Percentiles rank a stretch among this genome's conserved stretches.
These are phyloP conservation scores for Bombus confusus DNA, from an alignment of 1,140 invertebrate species.

Conservation along the genomic window DNA sequence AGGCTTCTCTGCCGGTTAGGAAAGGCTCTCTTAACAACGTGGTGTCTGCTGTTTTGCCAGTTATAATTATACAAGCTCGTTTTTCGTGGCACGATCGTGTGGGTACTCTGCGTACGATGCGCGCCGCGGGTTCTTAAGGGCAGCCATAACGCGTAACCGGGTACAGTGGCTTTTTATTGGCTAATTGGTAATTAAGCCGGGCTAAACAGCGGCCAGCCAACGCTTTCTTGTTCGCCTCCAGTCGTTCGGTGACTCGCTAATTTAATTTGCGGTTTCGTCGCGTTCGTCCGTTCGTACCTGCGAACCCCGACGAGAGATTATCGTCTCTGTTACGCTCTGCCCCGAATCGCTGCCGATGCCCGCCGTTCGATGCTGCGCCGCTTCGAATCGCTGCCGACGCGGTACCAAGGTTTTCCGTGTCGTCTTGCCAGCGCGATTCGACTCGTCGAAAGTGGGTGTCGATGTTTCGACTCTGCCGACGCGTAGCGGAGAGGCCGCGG, in stretches of 20 bases:
- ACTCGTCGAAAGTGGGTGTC: slow-evolving; percentile 41
- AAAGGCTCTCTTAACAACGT: slow-evolving; percentile 25
- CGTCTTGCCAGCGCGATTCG: neutral
- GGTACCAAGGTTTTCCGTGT: neutral
- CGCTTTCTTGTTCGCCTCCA: slow-evolving; percentile 74
- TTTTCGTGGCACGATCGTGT: slow-evolving; percentile 71
- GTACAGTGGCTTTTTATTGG: slow-evolving; percentile 77
- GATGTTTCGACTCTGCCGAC: slow-evolving; percentile 17
- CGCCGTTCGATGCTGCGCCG: rapidly evolving
- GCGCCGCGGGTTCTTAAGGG: slow-evolving; percentile 58
- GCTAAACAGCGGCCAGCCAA: slow-evolving; percentile 77
- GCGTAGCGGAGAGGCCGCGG: neutral
- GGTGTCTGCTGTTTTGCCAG: slow-evolving; percentile 73
- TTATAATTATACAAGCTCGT: slow-evolving; percentile 79
- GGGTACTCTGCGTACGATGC: slow-evolving; percentile 44
- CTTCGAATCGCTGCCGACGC: no score
- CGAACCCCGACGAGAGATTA: neutral
- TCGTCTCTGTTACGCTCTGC: no score
- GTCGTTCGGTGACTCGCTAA: slow-evolving; percentile 76
- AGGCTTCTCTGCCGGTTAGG: slow-evolving; percentile 50
- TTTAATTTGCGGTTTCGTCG: slow-evolving; percentile 81
- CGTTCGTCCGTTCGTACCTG: slow-evolving; percentile 61
- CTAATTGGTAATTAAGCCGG: slow-evolving; percentile 80
- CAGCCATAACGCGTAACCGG: slow-evolving; percentile 68
- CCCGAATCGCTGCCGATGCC: no score